Conservation (phyloP, 2,797 vertebrate genomes). For the Rhynchotus rufescens region DNA sequence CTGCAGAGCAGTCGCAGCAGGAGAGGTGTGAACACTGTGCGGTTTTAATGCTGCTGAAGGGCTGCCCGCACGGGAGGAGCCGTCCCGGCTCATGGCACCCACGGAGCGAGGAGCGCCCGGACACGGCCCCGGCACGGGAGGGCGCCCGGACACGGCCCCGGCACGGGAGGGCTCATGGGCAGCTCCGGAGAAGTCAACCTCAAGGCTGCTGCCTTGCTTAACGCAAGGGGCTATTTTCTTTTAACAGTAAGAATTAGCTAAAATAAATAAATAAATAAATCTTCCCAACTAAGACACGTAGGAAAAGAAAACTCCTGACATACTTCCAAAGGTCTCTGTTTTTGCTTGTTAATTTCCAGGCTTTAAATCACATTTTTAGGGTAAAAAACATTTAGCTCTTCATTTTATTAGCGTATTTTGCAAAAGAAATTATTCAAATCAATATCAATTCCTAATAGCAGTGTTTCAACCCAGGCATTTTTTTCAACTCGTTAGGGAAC, state of each 20-base stretch:
- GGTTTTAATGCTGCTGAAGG: not conserved
- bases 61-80: not conserved
- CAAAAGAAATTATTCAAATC: not conserved
- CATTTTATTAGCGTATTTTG: not conserved
- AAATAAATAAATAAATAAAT: no score
- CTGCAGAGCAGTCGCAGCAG: not conserved
- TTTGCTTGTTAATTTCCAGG: constrained; percentile 5
- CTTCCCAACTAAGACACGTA: constrained; percentile 31
- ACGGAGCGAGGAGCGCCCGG: not conserved
- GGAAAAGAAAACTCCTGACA: constrained; percentile 28
- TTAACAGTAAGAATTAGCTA: not conserved
- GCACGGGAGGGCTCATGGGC: not conserved
- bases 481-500: not conserved
- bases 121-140: not conserved
- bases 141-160: not conserved
- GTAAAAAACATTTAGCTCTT: not conserved
- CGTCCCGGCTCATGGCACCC: no score
- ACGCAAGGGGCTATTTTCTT: not conserved
- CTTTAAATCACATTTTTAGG: constrained; percentile 10
- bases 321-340: constrained; percentile 7
- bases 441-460: not conserved
- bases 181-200: not conserved
- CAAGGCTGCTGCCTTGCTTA: not conserved
- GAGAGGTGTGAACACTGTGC: not conserved
- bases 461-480: not conserved